phyloP scores from a whole-genome alignment of 2,797 vertebrate genomes.

The Synaphobranchus kaupii region DNA sequence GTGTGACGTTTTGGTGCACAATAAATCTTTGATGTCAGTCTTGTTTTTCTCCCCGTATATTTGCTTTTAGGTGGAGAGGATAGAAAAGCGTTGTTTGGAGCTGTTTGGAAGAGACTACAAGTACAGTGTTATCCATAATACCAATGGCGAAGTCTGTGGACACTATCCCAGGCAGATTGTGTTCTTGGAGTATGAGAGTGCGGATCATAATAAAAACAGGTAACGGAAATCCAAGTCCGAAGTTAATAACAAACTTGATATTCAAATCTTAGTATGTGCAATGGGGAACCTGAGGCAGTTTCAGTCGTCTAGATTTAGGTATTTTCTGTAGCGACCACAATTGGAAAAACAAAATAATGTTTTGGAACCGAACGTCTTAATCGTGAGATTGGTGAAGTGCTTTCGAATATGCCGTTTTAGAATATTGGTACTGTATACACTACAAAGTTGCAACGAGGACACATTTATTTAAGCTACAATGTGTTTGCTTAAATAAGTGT shows the following conservation, averaged over 20 bases:
- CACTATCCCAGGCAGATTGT: constrained; percentile 96
- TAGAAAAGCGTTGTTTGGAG: constrained; percentile 91
- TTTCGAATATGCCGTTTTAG: not conserved
- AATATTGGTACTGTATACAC: not conserved
- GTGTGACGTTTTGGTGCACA: not conserved
- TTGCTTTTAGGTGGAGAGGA: constrained; percentile 80
- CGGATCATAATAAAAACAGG: constrained; percentile 81
- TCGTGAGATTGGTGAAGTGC: not conserved
- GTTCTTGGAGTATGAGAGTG: constrained; percentile 87
- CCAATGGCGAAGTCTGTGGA: constrained; percentile 90
- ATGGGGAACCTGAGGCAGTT: not conserved
- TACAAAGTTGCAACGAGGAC: not conserved
- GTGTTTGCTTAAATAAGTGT: no score
- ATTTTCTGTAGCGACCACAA: not conserved
- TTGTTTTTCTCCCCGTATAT: not conserved
- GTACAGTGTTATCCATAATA: constrained; percentile 89
- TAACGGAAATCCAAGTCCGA: constrained; percentile 57
- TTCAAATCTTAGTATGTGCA: not conserved
- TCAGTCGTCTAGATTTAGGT: not conserved
- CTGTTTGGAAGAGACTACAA: constrained; percentile 92
- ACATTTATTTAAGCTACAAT: no score
- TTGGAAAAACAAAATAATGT: not conserved
- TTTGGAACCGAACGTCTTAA: not conserved
- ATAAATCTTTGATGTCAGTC: not conserved
- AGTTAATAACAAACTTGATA: constrained; percentile 11